These are phyloP conservation scores for Saguinus midas DNA, from an alignment of 2,113 vertebrate species.

Conservation along the genomic window DNA sequence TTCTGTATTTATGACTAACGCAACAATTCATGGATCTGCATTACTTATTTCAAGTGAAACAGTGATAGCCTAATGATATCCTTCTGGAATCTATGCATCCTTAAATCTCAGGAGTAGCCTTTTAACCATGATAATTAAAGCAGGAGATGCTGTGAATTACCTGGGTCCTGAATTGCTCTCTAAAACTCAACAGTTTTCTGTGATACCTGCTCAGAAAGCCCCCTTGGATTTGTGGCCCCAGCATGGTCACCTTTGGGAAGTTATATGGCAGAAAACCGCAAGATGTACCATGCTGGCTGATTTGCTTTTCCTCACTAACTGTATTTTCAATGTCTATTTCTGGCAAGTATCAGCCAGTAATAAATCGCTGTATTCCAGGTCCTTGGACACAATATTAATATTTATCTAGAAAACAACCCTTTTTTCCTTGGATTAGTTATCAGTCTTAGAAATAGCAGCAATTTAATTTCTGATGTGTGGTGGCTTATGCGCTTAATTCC, in stretches of 20 bases:
- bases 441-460: not conserved
- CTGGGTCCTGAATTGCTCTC: accelerated
- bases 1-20: not conserved
- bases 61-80: no score
- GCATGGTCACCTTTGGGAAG: accelerated
- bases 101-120: not conserved
- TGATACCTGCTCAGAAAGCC: accelerated
- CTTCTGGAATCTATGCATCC: not conserved
- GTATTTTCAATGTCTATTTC: accelerated
- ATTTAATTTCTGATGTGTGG: not conserved
- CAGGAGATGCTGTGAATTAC: no score
- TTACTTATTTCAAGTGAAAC: not conserved
- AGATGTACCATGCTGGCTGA: accelerated
- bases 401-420: not conserved
- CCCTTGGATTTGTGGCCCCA: not conserved
- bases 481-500: no score
- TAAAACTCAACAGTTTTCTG: not conserved
- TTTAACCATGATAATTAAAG: no score
- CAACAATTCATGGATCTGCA: not conserved
- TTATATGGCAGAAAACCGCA: accelerated
- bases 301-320: accelerated
- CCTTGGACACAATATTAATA: not conserved
- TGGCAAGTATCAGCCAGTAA: no score
- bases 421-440: not conserved
- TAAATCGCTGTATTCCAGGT: no score